These are phyloP conservation scores for Arremon brunneinucha DNA, from an alignment of 2,797 vertebrate species.

Conservation along the genomic window DNA sequence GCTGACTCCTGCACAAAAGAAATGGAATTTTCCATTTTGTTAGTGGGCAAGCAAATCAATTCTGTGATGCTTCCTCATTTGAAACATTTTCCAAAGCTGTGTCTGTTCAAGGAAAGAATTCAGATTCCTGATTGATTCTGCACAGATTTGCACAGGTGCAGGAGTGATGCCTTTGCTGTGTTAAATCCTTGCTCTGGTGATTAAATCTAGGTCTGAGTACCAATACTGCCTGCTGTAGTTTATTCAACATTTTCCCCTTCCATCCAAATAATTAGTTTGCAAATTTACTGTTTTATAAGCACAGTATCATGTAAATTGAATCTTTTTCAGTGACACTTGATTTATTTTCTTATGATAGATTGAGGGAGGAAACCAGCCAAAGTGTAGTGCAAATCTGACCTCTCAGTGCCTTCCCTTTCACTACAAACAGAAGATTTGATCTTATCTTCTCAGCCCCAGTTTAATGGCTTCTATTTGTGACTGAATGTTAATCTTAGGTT, in stretches of 20 bases:
- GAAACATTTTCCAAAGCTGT: not conserved
- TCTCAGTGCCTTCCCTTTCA: not conserved
- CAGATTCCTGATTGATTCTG: not conserved
- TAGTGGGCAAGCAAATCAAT: not conserved
- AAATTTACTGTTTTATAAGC: not conserved
- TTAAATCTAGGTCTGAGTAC: not conserved
- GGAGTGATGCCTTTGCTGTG: not conserved
- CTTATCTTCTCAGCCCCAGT: not conserved
- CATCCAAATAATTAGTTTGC: not conserved
- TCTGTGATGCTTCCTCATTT: not conserved
- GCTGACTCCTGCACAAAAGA: not conserved
- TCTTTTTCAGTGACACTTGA: not conserved
- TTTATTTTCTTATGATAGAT: not conserved
- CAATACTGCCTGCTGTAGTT: not conserved
- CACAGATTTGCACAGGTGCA: not conserved
- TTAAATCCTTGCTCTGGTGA: not conserved
- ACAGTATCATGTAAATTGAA: not conserved
- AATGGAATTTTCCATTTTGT: not conserved
- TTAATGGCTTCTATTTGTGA: not conserved
- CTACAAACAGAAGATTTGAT: not conserved
- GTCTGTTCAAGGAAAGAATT: not conserved
- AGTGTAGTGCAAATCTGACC: not conserved
- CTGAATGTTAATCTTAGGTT: not conserved
- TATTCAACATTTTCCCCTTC: not conserved
- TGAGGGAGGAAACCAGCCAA: not conserved